Base-by-base conservation (phyloP, 2,113 vertebrate species). In the Boulengerochromis microlepis region DNA sequence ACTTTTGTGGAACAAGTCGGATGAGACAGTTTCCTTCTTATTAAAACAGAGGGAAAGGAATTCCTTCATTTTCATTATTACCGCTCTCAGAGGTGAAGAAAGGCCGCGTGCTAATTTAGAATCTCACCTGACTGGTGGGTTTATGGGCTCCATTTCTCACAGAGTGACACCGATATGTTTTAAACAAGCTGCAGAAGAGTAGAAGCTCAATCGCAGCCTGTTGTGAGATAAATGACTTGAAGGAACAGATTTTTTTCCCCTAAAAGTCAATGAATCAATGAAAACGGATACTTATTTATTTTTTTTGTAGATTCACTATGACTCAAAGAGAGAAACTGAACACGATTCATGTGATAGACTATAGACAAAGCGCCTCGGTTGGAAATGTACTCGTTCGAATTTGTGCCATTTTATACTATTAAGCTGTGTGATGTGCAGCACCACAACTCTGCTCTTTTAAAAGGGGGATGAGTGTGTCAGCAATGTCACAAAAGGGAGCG, bases 161-260 rank as follows among this genome's bases (percentile, higher is more conserved):
- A 84, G 59, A 86, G 64, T 82, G 61, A 81, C 22, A 85, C 42
- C 0, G 57, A 22, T 29, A 56, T 61, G n/a, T 12, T 64, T 69
- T 64, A 61, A 90, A 80, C 82, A 56, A 91, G 66, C 87, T 57
- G 57, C 76, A 10, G 80, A 54, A 19, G n/a, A 47, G 86, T 5
- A 64, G 50, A 31, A 24, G 42, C 71, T 81, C 45, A 18, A 54
- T 22, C 1, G 1, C 35, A 81, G 84, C 88, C 89, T 86, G 84
- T 92, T 90, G 88, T 5, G 42, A 31, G 80, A 91, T 31, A 91
- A 89, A 74, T 78, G 76, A 90, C 69, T 81, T 80, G 26, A 78
- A 78, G 64, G 10, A 89, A 59, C 83, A 10, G 5, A 71, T 87
- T 57, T 71, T 7, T 83, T 3, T n/a, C 18, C 15, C 33, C 19